phyloP scores from a whole-genome alignment of 2,113 vertebrate species.

The Sorex araneus region DNA sequence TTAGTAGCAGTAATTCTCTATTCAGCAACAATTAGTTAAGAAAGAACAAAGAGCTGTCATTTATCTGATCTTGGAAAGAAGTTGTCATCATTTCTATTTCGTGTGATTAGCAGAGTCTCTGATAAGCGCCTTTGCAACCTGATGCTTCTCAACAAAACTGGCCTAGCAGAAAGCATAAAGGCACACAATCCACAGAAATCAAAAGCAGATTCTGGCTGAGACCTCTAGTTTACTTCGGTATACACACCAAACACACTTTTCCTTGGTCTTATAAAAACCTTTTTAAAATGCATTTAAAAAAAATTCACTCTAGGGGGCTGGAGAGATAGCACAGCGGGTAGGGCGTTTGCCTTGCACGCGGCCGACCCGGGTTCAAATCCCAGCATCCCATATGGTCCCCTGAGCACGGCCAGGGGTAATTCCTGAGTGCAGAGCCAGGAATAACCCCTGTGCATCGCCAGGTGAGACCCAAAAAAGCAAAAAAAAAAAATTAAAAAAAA shows the following conservation, averaged over 20 bases:
- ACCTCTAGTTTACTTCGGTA: not conserved
- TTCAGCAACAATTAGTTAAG: not conserved
- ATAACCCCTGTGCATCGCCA: too few relatives aligned
- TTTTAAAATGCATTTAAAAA: not conserved
- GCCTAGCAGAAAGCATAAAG: not conserved
- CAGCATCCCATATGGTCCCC: too few relatives aligned
- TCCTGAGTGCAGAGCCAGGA: too few relatives aligned
- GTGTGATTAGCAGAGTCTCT: not conserved
- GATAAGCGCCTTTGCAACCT: not conserved
- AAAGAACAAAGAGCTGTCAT: not conserved
- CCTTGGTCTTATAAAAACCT: not conserved
- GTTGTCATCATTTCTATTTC: constrained; percentile 1
- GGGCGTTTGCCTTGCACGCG: too few relatives aligned
- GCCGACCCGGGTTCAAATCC: too few relatives aligned
- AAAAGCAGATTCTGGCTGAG: not conserved
- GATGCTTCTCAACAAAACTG: not conserved
- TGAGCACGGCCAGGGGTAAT: too few relatives aligned
- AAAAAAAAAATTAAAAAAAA: too few relatives aligned
- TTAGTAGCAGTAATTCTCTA: not conserved
- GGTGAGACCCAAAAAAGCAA: too few relatives aligned
- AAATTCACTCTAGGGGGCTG: too few relatives aligned
- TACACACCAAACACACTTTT: not conserved
- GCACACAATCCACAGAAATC: not conserved
- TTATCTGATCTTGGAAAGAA: not conserved
- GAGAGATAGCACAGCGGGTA: too few relatives aligned